Conservation (phyloP, 1,140 invertebrate species). For the Uloborus diversus region DNA sequence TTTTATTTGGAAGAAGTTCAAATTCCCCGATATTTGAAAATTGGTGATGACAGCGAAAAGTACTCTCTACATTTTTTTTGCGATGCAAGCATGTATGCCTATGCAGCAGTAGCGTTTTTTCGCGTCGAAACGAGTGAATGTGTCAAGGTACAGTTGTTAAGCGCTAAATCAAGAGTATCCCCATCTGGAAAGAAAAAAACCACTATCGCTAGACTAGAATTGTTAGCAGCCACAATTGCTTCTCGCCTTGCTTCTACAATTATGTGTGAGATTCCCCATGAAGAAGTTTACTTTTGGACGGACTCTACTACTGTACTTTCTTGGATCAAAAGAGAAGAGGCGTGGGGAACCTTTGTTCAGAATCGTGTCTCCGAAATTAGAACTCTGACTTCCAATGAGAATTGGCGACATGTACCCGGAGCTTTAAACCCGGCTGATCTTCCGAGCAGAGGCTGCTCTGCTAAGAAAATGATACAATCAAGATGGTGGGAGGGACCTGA, state of each 20-base stretch:
- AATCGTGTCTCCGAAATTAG: conserved; percentile 13
- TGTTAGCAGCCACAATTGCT: conserved; percentile 20
- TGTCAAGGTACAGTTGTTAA: conserved; percentile 43
- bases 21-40: neutral
- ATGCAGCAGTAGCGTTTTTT: conserved; percentile 11
- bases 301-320: neutral
- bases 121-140: conserved; percentile 3
- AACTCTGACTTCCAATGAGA: neutral
- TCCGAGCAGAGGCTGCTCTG: conserved; percentile 2
- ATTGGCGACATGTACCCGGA: conserved; percentile 12
- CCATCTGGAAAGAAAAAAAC: conserved; percentile 23
- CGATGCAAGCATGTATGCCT: conserved; percentile 8
- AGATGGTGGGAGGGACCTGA: conserved; percentile 29
- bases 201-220: conserved; percentile 15
- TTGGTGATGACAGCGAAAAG: neutral
- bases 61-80: conserved; percentile 25
- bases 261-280: neutral
- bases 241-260: conserved; percentile 9
- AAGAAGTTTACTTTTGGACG: conserved; percentile 24
- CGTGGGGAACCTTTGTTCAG: neutral
- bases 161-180: conserved; percentile 38
- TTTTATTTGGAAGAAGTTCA: neutral
- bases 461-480: neutral
- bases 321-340: conserved; percentile 24
- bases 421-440: conserved; percentile 15